Conservation (phyloP, 92 coral and sea anemone genomes). For the Zoanthus gigantus region DNA sequence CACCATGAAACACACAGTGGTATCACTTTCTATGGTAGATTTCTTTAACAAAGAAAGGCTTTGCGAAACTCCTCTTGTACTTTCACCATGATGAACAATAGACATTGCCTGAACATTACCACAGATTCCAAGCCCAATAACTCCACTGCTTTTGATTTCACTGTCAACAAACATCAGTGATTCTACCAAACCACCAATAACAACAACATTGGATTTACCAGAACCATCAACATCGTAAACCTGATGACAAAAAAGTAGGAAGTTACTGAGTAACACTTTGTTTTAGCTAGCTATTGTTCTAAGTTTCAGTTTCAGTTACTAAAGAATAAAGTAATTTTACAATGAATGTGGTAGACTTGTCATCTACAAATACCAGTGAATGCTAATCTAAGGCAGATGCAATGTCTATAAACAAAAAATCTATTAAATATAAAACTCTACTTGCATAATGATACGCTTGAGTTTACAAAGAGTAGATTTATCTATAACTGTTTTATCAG, state of each 20-base stretch:
- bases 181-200: conserved; percentile 90
- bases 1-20: conserved; percentile 89
- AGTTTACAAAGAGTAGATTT: too few relatives aligned
- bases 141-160: conserved; percentile 76
- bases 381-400: too few relatives aligned
- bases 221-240: conserved; percentile 79
- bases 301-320: too few relatives aligned
- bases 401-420: too few relatives aligned
- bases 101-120: conserved; percentile 91
- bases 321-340: too few relatives aligned
- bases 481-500: too few relatives aligned
- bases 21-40: conserved; percentile 64
- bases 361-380: too few relatives aligned
- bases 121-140: conserved; percentile 89
- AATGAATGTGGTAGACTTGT: too few relatives aligned
- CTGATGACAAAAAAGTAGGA: conserved; percentile 47
- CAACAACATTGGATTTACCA: conserved; percentile 84
- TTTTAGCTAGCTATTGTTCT: too few relatives aligned
- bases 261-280: too few relatives aligned
- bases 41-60: conserved; percentile 61
- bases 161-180: conserved; percentile 88
- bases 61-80: conserved; percentile 67
- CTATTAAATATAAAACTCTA: too few relatives aligned
- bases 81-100: conserved; percentile 89
- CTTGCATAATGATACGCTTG: too few relatives aligned